Conservation (phyloP, 1,140 invertebrate species). For the Arctopsyche grandis region DNA sequence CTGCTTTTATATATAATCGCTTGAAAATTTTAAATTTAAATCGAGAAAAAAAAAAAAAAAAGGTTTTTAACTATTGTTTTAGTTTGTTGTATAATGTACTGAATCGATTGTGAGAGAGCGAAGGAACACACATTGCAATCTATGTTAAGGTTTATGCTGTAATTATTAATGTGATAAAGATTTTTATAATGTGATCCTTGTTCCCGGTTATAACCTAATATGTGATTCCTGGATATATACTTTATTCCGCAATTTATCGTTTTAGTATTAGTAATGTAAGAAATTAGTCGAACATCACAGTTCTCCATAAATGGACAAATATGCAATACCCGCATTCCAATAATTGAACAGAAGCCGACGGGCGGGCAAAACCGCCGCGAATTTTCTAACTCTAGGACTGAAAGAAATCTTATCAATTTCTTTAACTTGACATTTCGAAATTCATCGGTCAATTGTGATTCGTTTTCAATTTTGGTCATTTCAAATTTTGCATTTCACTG, state of each 20-base stretch:
- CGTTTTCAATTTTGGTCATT: conserved; percentile 47
- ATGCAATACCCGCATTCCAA: conserved; percentile 49
- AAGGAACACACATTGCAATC: conserved; percentile 48
- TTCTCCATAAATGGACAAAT: conserved; percentile 22
- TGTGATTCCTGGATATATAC: conserved; percentile 51
- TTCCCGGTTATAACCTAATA: conserved; percentile 48
- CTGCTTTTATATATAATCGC: conserved; percentile 53
- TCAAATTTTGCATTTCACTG: conserved; percentile 55
- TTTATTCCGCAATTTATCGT: conserved; percentile 50
- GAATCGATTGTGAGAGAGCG: conserved; percentile 45
- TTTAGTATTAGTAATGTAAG: conserved; percentile 50
- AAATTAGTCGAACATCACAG: conserved; percentile 34
- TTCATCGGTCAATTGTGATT: conserved; percentile 32
- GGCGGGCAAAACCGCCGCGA: conserved; percentile 25
- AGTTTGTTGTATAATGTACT: conserved; percentile 27
- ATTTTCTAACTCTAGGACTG: conserved; percentile 33
- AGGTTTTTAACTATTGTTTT: conserved; percentile 1
- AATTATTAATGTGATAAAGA: conserved; percentile 52
- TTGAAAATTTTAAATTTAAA: conserved; percentile 48
- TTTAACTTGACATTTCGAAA: conserved; percentile 34
- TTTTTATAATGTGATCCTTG: conserved; percentile 50
- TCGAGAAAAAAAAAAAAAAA: too few species aligned
- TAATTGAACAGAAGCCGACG: conserved; percentile 27
- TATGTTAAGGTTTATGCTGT: conserved; percentile 45
- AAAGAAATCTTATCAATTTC: conserved; percentile 27